Conservation (phyloP, 2,797 vertebrate genomes). For the Alca torda region DNA sequence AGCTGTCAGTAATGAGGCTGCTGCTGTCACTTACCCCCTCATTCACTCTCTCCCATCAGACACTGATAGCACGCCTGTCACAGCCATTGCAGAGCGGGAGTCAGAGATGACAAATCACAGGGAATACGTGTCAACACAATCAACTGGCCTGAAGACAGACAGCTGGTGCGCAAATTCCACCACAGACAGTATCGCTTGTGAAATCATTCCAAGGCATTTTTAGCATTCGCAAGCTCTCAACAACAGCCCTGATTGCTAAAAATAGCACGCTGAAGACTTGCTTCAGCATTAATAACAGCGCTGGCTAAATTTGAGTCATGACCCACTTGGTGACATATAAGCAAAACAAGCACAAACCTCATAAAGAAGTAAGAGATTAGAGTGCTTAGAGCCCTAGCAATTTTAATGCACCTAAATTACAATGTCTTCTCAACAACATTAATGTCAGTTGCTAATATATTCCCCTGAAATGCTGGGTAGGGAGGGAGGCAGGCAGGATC, state of each 20-base stretch:
- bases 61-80: constrained; percentile 56
- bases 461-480: neutral
- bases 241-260: constrained; percentile 44
- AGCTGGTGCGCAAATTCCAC: constrained; percentile 63
- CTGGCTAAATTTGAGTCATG: constrained; percentile 48
- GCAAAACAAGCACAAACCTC: constrained; percentile 29
- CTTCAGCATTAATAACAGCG: constrained; percentile 9
- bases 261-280: constrained; percentile 6
- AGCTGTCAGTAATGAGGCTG: constrained; percentile 8
- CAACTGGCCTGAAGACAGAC: constrained; percentile 62
- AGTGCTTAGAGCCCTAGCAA: neutral
- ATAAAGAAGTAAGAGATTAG: constrained; percentile 12
- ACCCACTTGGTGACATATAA: constrained; percentile 29
- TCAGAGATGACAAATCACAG: constrained; percentile 67
- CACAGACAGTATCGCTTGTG: neutral
- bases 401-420: neutral
- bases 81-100: constrained; percentile 5
- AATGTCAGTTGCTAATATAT: neutral
- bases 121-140: constrained; percentile 62
- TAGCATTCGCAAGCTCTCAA: constrained; percentile 22
- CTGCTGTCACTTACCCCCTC: constrained; percentile 42
- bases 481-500: neutral
- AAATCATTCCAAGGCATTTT: constrained; percentile 61
- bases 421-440: neutral
- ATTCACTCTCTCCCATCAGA: constrained; percentile 33